A percentile compares a stretch with the other conserved stretches of the same genome.
These are phyloP conservation scores for Agonopterix arenella DNA, from an alignment of 2,888 invertebrate genomes.

Conservation along the genomic window DNA sequence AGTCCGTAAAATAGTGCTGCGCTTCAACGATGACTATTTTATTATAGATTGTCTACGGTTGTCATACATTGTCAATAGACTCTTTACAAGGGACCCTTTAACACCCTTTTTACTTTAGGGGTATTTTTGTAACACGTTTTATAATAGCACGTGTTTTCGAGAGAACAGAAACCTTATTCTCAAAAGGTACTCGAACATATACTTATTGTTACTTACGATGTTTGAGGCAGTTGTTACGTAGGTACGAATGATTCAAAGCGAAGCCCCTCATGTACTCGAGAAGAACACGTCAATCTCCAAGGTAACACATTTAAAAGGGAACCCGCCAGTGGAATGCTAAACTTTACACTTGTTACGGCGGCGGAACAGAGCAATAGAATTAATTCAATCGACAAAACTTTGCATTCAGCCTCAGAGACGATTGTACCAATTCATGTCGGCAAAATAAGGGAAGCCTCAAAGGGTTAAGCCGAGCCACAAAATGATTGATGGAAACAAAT, in stretches of 20 bases:
- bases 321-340: conserved; percentile 43
- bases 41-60: no score
- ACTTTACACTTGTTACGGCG: conserved; percentile 59
- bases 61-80: no score
- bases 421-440: conserved; percentile 57
- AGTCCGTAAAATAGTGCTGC: no score
- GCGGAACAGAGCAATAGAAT: conserved; percentile 67
- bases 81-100: no score
- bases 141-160: no score
- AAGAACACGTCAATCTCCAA: conserved; percentile 20
- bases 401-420: conserved; percentile 59
- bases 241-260: conserved; percentile 15
- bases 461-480: conserved; percentile 46
- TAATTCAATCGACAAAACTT: conserved; percentile 70
- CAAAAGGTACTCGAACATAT: no score
- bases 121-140: no score
- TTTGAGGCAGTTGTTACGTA: no score
- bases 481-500: conserved; percentile 43
- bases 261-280: conserved; percentile 24
- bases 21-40: no score
- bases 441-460: conserved; percentile 55
- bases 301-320: conserved; percentile 19
- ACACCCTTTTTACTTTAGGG: no score
- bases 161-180: no score
- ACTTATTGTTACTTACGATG: no score